A percentile compares a stretch with the other conserved stretches of the same genome.
phyloP scores from a whole-genome alignment of 92 coral and sea anemone genomes.

The Paragorgia papillata region DNA sequence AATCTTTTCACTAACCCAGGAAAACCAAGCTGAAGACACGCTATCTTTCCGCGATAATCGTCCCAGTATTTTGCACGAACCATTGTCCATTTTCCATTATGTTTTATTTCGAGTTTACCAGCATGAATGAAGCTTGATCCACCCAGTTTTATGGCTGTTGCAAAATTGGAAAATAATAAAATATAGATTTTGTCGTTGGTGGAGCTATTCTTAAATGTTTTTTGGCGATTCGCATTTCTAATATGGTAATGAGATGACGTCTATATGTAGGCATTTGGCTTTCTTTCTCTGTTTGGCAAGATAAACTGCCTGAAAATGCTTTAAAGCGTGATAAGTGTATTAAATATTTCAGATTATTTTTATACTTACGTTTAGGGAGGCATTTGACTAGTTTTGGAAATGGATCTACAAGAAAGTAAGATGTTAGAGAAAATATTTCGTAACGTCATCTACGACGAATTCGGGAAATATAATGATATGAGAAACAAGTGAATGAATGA shows the following conservation, averaged over 20 bases:
- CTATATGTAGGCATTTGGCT: not conserved
- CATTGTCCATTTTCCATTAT: not conserved
- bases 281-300: not conserved
- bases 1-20: constrained; percentile 4
- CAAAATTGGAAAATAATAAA: too few relatives aligned
- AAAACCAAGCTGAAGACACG: constrained; percentile 13
- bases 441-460: too few relatives aligned
- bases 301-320: not conserved
- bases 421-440: too few relatives aligned
- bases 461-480: too few relatives aligned
- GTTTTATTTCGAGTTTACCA: constrained; percentile 4
- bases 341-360: too few relatives aligned
- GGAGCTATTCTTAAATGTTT: not conserved
- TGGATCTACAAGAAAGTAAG: too few relatives aligned
- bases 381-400: too few relatives aligned
- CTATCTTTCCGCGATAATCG: not conserved
- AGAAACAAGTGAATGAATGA: too few relatives aligned
- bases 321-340: too few relatives aligned
- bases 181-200: too few relatives aligned
- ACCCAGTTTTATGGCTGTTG: not conserved
- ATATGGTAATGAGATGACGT: not conserved
- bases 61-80: not conserved
- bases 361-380: too few relatives aligned
- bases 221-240: not conserved
- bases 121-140: not conserved